Percentiles rank a stretch among this genome's conserved stretches.
phyloP scores from a whole-genome alignment of 2,888 invertebrate species.

The Cephalotes varians region DNA sequence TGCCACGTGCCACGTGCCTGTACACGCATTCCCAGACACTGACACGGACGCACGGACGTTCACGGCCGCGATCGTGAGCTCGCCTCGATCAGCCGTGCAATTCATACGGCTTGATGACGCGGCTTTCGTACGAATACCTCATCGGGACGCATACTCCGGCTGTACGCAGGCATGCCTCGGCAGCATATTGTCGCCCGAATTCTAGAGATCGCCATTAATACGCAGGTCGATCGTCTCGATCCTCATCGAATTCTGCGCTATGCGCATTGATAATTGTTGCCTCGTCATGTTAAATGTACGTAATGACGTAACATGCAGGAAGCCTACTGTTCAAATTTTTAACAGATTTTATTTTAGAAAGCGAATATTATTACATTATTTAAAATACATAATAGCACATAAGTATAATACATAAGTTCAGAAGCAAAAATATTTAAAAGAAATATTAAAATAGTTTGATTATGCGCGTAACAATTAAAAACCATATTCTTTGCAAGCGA shows the following conservation, averaged over 20 bases:
- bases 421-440: background rate
- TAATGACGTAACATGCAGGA: background rate
- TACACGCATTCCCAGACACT: slow-evolving; percentile 33
- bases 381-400: background rate
- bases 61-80: slow-evolving; percentile 24
- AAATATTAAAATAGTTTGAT: background rate
- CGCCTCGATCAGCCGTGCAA: slow-evolving; percentile 54
- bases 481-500: background rate
- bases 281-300: background rate
- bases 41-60: slow-evolving; percentile 28
- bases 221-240: no score
- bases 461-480: background rate
- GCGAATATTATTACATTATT: background rate
- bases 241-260: slow-evolving; percentile 16
- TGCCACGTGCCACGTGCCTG: slow-evolving; percentile 23
- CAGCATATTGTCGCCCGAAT: slow-evolving; percentile 27
- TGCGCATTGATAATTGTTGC: background rate
- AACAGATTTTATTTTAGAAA: background rate
- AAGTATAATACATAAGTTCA: no score
- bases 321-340: background rate
- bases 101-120: slow-evolving; percentile 61
- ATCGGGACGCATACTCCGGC: slow-evolving; percentile 37
- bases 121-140: slow-evolving; percentile 58
- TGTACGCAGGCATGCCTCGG: slow-evolving; percentile 46
- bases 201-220: slow-evolving; percentile 33